Evolutionary conservation across 1,140 invertebrate genomes (phyloP).

Genomic region (Zaprionus tsacasi): DNA sequence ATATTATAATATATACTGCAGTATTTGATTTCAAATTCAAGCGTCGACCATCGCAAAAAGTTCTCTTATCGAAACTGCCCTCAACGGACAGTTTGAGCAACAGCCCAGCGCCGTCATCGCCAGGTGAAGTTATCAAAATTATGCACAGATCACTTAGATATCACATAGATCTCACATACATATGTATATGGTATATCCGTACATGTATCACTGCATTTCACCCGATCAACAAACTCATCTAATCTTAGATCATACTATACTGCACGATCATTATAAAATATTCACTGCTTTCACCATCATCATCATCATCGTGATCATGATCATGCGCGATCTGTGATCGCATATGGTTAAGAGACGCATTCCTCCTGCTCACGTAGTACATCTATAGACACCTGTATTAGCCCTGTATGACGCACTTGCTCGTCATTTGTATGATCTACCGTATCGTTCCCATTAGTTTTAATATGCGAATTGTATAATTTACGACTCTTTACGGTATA

Average conservation of each 20-base stretch:
- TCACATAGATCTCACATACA: neutral
- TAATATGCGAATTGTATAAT: constrained; percentile 22
- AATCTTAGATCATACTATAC: neutral
- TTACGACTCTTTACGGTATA: constrained; percentile 8
- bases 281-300: constrained; percentile 31
- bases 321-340: constrained; percentile 13
- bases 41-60: constrained; percentile 81
- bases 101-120: constrained; percentile 85
- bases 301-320: constrained; percentile 13
- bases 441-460: constrained; percentile 41
- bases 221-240: constrained; percentile 10
- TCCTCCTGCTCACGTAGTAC: constrained; percentile 55
- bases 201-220: constrained; percentile 6
- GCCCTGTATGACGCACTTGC: constrained; percentile 54
- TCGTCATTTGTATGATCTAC: constrained; percentile 45
- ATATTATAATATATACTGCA: constrained; percentile 35
- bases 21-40: constrained; percentile 83
- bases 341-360: constrained; percentile 44
- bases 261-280: constrained; percentile 24
- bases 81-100: constrained; percentile 85
- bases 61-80: constrained; percentile 85
- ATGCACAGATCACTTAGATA: constrained; percentile 43
- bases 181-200: neutral
- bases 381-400: constrained; percentile 25
- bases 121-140: constrained; percentile 83